Evolutionary conservation across 2,888 invertebrate species (phyloP).

Genomic region (Ormia ochracea): DNA sequence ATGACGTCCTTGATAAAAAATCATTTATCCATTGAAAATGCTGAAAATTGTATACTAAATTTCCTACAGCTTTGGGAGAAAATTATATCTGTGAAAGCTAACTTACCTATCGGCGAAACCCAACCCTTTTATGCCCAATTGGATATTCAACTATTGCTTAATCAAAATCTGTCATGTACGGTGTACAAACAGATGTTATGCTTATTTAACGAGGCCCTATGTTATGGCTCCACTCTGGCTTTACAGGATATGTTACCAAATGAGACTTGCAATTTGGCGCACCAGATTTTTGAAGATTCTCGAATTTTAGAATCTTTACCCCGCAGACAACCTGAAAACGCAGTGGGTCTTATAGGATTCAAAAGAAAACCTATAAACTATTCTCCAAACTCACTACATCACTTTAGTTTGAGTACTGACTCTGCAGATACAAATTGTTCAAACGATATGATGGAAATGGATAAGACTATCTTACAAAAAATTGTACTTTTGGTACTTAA

Average conservation of each 20-base stretch:
- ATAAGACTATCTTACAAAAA: slow-evolving; percentile 89
- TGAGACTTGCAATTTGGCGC: slow-evolving; percentile 91
- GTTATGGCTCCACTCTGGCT: slow-evolving; percentile 93
- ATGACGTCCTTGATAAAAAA: slow-evolving; percentile 77
- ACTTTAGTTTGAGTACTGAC: slow-evolving; percentile 11
- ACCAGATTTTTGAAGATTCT: slow-evolving; percentile 90
- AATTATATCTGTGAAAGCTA: slow-evolving; percentile 92
- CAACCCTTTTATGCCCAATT: slow-evolving; percentile 91
- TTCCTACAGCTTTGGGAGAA: slow-evolving; percentile 93
- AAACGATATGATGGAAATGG: slow-evolving; percentile 77
- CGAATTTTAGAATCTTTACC: slow-evolving; percentile 79
- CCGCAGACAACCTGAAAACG: slow-evolving; percentile 74
- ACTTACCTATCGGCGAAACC: slow-evolving; percentile 91
- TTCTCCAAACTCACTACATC: slow-evolving; percentile 62
- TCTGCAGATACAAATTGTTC: slow-evolving; percentile 37
- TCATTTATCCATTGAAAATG: slow-evolving; percentile 71
- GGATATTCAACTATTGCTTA: slow-evolving; percentile 85
- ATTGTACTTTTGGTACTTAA: slow-evolving; percentile 91
- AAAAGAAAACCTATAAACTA: slow-evolving; percentile 71
- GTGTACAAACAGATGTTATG: slow-evolving; percentile 91
- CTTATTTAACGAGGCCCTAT: slow-evolving; percentile 91
- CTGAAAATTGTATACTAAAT: slow-evolving; percentile 86
- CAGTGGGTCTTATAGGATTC: slow-evolving; percentile 74
- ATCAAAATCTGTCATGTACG: slow-evolving; percentile 85
- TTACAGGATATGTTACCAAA: slow-evolving; percentile 91